phyloP scores from a whole-genome alignment of 2,113 vertebrate genomes.

The Corydoras sp. region DNA sequence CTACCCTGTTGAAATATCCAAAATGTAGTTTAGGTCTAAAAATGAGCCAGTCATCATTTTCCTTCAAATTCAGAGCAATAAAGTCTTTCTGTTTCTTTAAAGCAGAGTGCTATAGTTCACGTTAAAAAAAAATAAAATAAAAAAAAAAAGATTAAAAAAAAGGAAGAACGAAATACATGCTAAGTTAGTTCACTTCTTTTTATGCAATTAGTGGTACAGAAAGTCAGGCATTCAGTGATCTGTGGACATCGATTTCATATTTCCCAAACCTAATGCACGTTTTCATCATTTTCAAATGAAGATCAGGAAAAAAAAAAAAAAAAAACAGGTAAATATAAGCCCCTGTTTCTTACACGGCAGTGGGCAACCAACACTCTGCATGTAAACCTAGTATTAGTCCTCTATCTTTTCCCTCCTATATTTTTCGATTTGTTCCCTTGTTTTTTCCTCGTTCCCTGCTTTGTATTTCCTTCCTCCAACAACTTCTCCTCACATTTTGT shows the following conservation, averaged over 20 bases:
- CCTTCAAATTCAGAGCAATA: conserved; percentile 56
- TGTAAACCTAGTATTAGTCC: conserved; percentile 91
- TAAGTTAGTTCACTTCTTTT: conserved; percentile 54
- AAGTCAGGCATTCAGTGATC: conserved; percentile 57
- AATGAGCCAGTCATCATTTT: conserved; percentile 36
- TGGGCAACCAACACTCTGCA: conserved; percentile 95
- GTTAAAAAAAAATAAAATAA: conserved; percentile 47
- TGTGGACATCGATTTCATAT: conserved; percentile 47
- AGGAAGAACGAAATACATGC: conserved; percentile 40
- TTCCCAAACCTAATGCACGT: conserved; percentile 49
- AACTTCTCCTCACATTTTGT: conserved; percentile 57
- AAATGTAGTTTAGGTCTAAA: conserved; percentile 38
- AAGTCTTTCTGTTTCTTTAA: conserved; percentile 50
- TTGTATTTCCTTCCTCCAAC: conserved; percentile 51
- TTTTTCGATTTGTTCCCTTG: conserved; percentile 43
- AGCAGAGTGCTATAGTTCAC: conserved; percentile 60
- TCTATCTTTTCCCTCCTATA: conserved; percentile 55
- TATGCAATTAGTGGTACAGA: conserved; percentile 61
- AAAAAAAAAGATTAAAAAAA: conserved; percentile 31
- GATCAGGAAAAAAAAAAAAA: conserved; percentile 44
- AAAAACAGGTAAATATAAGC: conserved; percentile 58
- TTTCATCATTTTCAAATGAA: conserved; percentile 51
- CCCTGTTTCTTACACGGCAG: conserved; percentile 61
- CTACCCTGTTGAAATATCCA: conserved; percentile 37
- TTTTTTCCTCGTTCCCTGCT: conserved; percentile 54